Conservation (phyloP, 2,888 invertebrate species). For the Hoplodrina ambigua region DNA sequence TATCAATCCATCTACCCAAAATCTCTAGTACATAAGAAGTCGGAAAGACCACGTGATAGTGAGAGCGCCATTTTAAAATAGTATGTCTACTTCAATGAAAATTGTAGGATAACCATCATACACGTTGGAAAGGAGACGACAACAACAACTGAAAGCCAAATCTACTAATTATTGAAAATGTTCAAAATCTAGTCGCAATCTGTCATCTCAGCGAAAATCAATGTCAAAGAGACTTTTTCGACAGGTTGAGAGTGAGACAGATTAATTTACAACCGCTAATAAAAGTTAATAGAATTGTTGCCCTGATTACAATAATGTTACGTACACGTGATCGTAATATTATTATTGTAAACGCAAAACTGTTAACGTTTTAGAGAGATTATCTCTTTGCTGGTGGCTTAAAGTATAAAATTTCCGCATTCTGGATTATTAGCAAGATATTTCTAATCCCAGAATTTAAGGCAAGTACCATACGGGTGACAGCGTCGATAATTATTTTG, state of each 20-base stretch:
- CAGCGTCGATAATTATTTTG: background rate
- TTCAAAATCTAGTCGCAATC: too few relatives aligned
- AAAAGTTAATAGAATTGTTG: too few relatives aligned
- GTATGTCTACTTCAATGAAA: too few relatives aligned
- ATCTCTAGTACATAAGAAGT: background rate
- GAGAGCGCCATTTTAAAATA: too few relatives aligned
- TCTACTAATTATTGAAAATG: too few relatives aligned
- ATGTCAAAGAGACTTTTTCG: too few relatives aligned
- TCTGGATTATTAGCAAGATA: conserved; percentile 5
- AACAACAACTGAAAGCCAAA: too few relatives aligned
- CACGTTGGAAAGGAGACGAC: background rate
- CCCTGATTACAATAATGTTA: background rate
- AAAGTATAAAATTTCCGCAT: conserved; percentile 12
- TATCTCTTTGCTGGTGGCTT: background rate
- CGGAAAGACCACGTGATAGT: too few relatives aligned
- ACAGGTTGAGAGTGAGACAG: too few relatives aligned
- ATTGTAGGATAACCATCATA: background rate
- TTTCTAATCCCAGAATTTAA: conserved; percentile 3
- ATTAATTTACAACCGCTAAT: too few relatives aligned
- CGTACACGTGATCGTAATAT: conserved; percentile 1
- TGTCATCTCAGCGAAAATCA: too few relatives aligned
- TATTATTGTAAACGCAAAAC: background rate
- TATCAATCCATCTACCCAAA: background rate
- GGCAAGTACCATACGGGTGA: background rate
- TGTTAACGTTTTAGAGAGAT: background rate